Evolutionary conservation across 2,888 invertebrate species (phyloP), one percentile per base, ranked within the genome.

Genomic region (Prosopocoilus inquinatus): DNA sequence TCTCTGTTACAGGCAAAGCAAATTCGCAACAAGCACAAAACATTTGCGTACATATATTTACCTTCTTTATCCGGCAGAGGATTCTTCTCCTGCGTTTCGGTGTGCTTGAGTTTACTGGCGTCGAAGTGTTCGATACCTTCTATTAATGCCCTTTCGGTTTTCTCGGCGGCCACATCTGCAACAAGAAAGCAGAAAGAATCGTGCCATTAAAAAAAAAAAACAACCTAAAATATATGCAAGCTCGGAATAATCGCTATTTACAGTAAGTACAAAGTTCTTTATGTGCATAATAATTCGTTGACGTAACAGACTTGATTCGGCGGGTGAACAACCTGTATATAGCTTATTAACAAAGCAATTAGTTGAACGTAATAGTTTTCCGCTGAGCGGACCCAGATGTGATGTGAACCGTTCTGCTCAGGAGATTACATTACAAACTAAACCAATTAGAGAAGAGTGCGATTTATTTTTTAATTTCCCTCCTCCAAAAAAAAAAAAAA

Each of bases 21-120:
- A 38, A 51, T 28, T 32, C 11, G 34, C 33, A 47, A 12, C 20
- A 47, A 52, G n/a, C 11, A 52, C 39, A 53, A n/a, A n/a, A n/a
- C n/a, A 12, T 20, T 39, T 43, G 34, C 50, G 36, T 48, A 38
- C 8, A 36, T 16, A 13, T 38, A 34, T 35, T 47, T 83, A 95
- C 96, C 94, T 82, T 91, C 91, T 86, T 93, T 92, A 75, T 94
- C 94, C 44, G 96, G 96, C 71, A 96, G 86, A 50, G 92, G 88
- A 77, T 94, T 94, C 80, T 95, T 96, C 76, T 94, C 94, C 70
- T 91, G 86, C 56, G 95, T 95, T 78, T 94, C 90, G 47, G 94
- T 91, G 78, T 92, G 94, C 78, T 94, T 94, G 77, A 94, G 80
- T 75, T 88, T 88, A 67, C 82, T 85, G 57, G 89, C 83, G 78